phyloP scores from a whole-genome alignment of 2,113 vertebrate genomes.

The Otocyon megalotis region DNA sequence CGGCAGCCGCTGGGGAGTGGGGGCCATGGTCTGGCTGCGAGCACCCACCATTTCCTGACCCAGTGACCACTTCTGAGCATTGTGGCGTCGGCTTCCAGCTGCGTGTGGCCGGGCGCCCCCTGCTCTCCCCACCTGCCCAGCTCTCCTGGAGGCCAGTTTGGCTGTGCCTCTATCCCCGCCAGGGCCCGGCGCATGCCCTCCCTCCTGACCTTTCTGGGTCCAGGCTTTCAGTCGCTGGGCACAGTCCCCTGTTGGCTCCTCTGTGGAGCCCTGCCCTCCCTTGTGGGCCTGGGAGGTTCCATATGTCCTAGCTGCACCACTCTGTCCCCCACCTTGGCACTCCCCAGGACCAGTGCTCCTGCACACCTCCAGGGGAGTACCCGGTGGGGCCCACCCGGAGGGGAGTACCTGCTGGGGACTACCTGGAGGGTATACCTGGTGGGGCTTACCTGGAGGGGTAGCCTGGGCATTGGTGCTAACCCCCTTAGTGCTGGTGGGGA shows the following conservation, averaged over 20 bases:
- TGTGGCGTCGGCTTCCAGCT: background rate
- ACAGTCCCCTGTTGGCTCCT: background rate
- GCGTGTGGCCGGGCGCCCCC: background rate
- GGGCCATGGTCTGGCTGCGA: too few species aligned
- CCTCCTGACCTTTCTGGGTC: background rate
- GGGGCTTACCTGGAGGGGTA: background rate
- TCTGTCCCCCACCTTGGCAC: rapidly evolving
- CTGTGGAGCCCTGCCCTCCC: background rate
- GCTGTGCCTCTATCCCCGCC: background rate
- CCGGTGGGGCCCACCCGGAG: rapidly evolving
- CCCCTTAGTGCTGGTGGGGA: constrained; percentile 91
- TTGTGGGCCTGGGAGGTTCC: background rate
- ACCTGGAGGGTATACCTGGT: background rate
- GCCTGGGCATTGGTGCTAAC: background rate
- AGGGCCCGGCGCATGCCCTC: background rate
- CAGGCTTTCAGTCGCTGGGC: background rate
- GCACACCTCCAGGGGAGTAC: too few species aligned
- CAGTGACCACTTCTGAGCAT: too few species aligned
- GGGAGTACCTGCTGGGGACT: too few species aligned
- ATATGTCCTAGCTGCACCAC: background rate
- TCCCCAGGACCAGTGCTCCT: background rate
- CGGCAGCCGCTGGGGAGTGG: background rate
- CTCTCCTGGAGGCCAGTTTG: background rate
- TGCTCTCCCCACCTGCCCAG: rapidly evolving
- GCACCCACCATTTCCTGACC: too few species aligned